Evolutionary conservation across 2,888 invertebrate species (phyloP), one percentile per base, ranked within the genome.

Genomic region (Anagyrus pseudococci): DNA sequence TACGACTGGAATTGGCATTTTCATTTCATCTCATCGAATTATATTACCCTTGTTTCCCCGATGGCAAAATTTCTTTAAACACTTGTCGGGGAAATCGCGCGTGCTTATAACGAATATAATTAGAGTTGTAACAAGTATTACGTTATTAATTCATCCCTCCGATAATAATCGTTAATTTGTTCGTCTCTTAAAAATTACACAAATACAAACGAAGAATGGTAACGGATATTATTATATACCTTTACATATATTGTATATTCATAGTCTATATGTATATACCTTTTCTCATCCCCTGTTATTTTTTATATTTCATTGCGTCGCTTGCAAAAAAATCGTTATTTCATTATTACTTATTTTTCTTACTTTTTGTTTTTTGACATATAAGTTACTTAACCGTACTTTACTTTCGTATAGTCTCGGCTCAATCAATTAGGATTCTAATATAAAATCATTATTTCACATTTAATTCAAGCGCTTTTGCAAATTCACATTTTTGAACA

Each of bases 1-100:
- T 80, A 80, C 77, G 72, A 73, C 74, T 73, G 74, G 71, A 78
- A 73, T 70, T 61, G 72, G 72, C 72, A 69, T 66, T 67, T 72
- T 71, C 20, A 20, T 47, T 47, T 47, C 17, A 47, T 72, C 71
- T 50, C 47, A 46, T 52, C 54, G 62, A 64, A 61, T n/a, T 54
- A 55, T 33, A 49, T 48, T 57, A 57, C 40, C 52, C 57, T 44
- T 20, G 52, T 22, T 53, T 53, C 44, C 44, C 26, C 57, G 41
- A 58, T 47, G 22, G 17, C 19, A 23, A 15, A 25, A 25, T 47
- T 47, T 25, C 15, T 47, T 49, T 2, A 59, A 62, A 68, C 65
- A 63, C 64, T 68, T 61, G 49, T 68, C 58, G 60, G 70, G 64
- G 56, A 40, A 65, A 53, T 26, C 43, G 50, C 50, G 33, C 49